Evolutionary conservation across 2,888 invertebrate genomes (phyloP).

Genomic region (Ennomos quercinarius): DNA sequence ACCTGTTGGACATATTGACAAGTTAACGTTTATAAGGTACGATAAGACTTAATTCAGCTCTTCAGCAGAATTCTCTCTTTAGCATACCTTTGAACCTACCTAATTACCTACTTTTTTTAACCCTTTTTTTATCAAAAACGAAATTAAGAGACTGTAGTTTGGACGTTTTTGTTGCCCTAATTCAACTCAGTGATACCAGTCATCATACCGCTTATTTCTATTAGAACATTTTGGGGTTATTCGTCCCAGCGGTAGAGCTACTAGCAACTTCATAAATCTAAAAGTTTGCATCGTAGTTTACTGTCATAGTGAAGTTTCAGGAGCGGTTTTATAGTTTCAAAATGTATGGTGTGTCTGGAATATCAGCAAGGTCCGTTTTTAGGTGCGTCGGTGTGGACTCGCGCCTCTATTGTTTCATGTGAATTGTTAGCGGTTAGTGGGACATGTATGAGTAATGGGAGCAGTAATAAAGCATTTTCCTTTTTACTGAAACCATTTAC

Average conservation of each 20-base stretch:
- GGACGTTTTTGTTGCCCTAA: too few relatives aligned
- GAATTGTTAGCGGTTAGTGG: constrained; percentile 42
- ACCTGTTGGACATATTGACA: too few relatives aligned
- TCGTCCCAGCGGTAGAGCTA: constrained; percentile 17
- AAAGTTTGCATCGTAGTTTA: constrained; percentile 67
- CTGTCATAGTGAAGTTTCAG: constrained; percentile 60
- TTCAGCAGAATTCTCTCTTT: too few relatives aligned
- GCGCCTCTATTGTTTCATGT: constrained; percentile 49
- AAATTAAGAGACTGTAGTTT: too few relatives aligned
- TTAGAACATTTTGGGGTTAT: background rate
- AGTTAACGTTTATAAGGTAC: too few relatives aligned
- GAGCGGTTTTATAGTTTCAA: constrained; percentile 60
- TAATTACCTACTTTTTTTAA: too few relatives aligned
- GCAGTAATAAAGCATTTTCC: constrained; percentile 18
- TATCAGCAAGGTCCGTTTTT: constrained; percentile 46
- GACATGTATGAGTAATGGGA: constrained; percentile 30
- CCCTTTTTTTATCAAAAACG: too few relatives aligned
- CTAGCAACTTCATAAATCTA: constrained; percentile 67
- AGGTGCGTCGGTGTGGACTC: constrained; percentile 46
- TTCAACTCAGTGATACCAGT: too few relatives aligned
- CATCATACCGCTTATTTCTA: background rate
- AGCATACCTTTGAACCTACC: too few relatives aligned
- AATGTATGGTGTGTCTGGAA: constrained; percentile 51
- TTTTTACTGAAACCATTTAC: constrained; percentile 5
- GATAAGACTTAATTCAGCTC: too few relatives aligned